These are phyloP conservation scores for Branchellion lobata DNA, from an alignment of 2,888 invertebrate genomes.

Conservation along the genomic window DNA sequence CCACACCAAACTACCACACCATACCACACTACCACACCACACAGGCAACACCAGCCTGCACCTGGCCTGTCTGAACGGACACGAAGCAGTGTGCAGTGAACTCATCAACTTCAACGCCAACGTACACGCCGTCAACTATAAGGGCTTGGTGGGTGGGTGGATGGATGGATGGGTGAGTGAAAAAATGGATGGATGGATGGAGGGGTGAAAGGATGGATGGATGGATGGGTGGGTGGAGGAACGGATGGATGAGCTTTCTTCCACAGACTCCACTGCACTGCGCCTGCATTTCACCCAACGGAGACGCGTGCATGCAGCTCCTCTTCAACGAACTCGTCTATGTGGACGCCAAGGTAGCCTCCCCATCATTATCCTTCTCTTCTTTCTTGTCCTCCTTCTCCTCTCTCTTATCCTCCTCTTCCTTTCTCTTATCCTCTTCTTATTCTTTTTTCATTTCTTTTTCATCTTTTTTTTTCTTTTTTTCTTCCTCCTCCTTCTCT, in stretches of 20 bases:
- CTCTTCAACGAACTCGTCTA: slow-evolving; percentile 66
- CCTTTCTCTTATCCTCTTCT: no score
- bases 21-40: no score
- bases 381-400: not conserved
- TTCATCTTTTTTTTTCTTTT: no score
- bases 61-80: slow-evolving; percentile 69
- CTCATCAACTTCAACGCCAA: slow-evolving; percentile 65
- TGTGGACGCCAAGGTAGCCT: slow-evolving; percentile 67
- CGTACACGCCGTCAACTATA: slow-evolving; percentile 66
- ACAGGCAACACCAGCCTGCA: slow-evolving; percentile 63
- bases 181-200: not conserved
- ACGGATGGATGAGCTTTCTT: not conserved
- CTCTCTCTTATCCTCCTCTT: no score
- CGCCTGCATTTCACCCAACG: slow-evolving; percentile 68
- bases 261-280: slow-evolving; percentile 68
- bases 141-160: slow-evolving; percentile 62
- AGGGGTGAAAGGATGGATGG: not conserved
- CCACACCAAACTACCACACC: no score
- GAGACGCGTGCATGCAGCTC: slow-evolving; percentile 68
- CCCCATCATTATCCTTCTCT: no score
- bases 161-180: not conserved
- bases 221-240: not conserved
- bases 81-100: slow-evolving; percentile 66
- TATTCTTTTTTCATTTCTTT: no score
- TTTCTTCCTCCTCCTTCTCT: no score